A percentile compares a stretch with the other conserved stretches of the same genome.
phyloP scores from a whole-genome alignment of 1,140 invertebrate species.

The Laodelphax striatellus region DNA sequence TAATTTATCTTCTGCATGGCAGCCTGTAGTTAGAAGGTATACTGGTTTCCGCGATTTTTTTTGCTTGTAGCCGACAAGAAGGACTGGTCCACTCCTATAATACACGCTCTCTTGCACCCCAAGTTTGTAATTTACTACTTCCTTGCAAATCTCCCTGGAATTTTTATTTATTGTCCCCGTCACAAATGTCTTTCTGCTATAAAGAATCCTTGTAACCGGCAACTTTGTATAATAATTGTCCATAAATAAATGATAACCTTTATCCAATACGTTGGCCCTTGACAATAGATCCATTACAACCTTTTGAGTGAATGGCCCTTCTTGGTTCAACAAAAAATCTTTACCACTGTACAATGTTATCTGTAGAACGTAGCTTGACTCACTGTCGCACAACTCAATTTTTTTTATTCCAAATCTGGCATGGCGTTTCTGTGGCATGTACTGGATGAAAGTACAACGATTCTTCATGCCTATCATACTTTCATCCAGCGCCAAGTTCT shows the following conservation, averaged over 20 bases:
- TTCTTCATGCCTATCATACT: slow-evolving; percentile 10
- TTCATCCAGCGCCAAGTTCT: slow-evolving; percentile 9
- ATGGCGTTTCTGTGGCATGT: slow-evolving; percentile 15
- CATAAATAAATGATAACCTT: background rate
- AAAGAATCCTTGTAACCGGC: background rate
- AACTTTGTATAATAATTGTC: slow-evolving; percentile 2
- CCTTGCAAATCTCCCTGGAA: background rate
- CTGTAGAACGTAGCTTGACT: background rate
- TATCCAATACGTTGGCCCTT: background rate
- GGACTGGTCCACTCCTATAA: background rate
- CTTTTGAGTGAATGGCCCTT: background rate
- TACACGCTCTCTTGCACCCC: slow-evolving; percentile 1
- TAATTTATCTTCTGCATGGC: background rate
- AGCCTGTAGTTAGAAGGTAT: slow-evolving; percentile 6
- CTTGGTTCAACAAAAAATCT: background rate
- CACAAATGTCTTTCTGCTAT: background rate
- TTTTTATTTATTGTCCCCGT: background rate
- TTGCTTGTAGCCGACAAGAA: slow-evolving; percentile 1
- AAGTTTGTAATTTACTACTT: background rate
- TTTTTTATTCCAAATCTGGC: slow-evolving; percentile 14
- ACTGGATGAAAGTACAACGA: slow-evolving; percentile 9
- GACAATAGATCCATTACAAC: background rate
- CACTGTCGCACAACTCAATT: slow-evolving; percentile 8
- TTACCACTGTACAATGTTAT: background rate
- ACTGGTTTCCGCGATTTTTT: slow-evolving; percentile 12